Base-by-base conservation (phyloP, 2,888 invertebrate species). In the Hedya salicella region DNA sequence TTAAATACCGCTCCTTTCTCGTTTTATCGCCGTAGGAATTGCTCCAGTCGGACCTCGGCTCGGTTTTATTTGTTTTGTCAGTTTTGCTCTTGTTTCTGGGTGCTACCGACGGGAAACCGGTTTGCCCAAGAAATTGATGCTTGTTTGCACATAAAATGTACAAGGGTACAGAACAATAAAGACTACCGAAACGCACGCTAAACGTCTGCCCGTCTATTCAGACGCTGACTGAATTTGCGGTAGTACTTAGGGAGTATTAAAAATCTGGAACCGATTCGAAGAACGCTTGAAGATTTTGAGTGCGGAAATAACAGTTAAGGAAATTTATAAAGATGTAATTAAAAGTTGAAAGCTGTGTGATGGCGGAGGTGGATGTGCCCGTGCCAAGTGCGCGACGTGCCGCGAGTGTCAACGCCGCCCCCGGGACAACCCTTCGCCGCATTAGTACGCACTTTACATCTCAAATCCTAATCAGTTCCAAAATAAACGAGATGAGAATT, bases 311-410 rank as follows among this genome's bases (percentile, higher is more conserved):
- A 42, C 63, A 19, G 50, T 57, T 16, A 64, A 57, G 63, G 78
- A 81, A 83, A 80, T 82, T 83, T 83, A 76, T 78, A 77, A 78
- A 80, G 74, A 77, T 79, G 88, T 89, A 90, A 91, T 91, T 91
- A 91, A 91, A 91, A 89, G 85, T 90, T 86, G 85, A 86, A 89
- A 86, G 81, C 88, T 85, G 79, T 86, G 85, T 87, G 85, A 88
- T 79, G 79, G 83, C 73, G 79, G 79, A 68, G 73, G 72, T 76
- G 80, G 83, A 83, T 85, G 84, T 81, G 84, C 81, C 83, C 78
- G 85, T 86, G 91, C 90, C 89, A 90, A 90, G 86, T 89, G 89
- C 87, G 86, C 84, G 83, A 90, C 91, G 91, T 91, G 91, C 80
- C 75, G 68, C 68, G 90, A 74, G 73, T 88, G 75, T 78, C 83